Base-by-base conservation (phyloP, 2,888 invertebrate species). In the Tupiocoris notatus region DNA sequence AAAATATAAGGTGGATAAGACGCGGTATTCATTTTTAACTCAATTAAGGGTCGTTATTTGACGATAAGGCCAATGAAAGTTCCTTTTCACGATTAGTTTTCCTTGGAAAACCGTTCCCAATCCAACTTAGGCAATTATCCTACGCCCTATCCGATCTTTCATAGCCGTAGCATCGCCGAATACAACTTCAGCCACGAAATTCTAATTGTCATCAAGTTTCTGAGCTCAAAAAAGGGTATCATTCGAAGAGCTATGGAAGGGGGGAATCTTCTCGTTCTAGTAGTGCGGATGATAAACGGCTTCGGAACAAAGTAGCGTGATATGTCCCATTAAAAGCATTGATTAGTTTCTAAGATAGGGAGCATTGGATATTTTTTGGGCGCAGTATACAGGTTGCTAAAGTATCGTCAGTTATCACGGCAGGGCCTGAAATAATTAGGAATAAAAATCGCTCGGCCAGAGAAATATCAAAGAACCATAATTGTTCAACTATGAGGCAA, bases 281-380 rank as follows among this genome's bases (percentile, higher is more conserved):
- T 76, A 76, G 68, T 57, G 20, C 21, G 62, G 62, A 78, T 78
- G 78, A 78, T 77, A 66, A 77, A 78, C 57, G 39, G 62, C 77
- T 65, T 54, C 77, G 74, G 75, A 78, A 78, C 76, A 76, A 77
- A 77, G 65, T 78, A 64, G 78, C 78, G 78, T 78, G 78, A 67
- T 77, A 77, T 77, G 78, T 78, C 77, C 75, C 78, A 78, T 78
- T 78, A 77, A 78, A 77, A 77, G 39, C 78, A 78, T 78, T 70
- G 78, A 78, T 78, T 75, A 70, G 68, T 76, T 71, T 70, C 66
- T 78, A 75, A 78, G 78, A 78, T 79, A 77, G 77, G 39, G 67
- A 70, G 76, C 78, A 78, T 78, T 78, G 78, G 78, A 78, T 79
- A 77, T 78, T 79, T 76, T 68, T 65, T 61, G 18, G 67, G 61